phyloP scores from a whole-genome alignment of 2,888 invertebrate genomes.

The Pristionchus exspectatus region DNA sequence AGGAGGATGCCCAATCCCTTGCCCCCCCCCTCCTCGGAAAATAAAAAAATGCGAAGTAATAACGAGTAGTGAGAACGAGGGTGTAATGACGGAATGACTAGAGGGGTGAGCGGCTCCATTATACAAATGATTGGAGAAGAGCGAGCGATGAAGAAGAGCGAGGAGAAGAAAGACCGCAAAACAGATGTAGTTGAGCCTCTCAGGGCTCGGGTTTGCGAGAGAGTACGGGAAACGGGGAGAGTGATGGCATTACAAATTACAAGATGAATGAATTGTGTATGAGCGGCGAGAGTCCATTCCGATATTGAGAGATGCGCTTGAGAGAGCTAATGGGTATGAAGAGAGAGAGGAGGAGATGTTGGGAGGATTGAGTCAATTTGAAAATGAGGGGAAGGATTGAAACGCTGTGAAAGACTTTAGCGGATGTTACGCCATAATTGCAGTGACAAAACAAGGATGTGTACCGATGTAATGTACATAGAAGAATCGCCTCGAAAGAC shows the following conservation, averaged over 20 bases:
- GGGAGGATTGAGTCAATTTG: conserved; percentile 14
- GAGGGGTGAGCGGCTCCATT: not conserved
- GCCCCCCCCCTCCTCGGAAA: not conserved
- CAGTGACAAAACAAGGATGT: too few relatives aligned
- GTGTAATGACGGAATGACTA: conserved; percentile 26
- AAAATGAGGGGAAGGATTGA: not conserved
- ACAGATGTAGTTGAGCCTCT: conserved; percentile 26
- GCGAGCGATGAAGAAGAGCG: not conserved
- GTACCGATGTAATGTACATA: too few relatives aligned
- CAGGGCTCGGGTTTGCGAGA: not conserved
- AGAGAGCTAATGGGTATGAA: conserved; percentile 4
- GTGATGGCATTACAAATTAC: conserved; percentile 47
- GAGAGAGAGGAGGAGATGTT: not conserved
- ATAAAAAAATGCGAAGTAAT: not conserved
- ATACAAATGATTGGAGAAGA: conserved; percentile 44
- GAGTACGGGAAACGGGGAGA: not conserved
- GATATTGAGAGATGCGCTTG: conserved; percentile 47
- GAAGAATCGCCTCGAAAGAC: too few relatives aligned
- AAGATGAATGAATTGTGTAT: conserved; percentile 44
- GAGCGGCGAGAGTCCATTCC: conserved; percentile 22
- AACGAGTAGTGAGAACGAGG: not conserved
- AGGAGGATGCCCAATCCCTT: not conserved
- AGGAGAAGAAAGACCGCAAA: conserved; percentile 34
- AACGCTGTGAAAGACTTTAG: not conserved
- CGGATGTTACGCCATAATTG: too few relatives aligned